These are phyloP conservation scores for Paguma larvata DNA, from an alignment of 2,797 vertebrate genomes.

Conservation along the genomic window DNA sequence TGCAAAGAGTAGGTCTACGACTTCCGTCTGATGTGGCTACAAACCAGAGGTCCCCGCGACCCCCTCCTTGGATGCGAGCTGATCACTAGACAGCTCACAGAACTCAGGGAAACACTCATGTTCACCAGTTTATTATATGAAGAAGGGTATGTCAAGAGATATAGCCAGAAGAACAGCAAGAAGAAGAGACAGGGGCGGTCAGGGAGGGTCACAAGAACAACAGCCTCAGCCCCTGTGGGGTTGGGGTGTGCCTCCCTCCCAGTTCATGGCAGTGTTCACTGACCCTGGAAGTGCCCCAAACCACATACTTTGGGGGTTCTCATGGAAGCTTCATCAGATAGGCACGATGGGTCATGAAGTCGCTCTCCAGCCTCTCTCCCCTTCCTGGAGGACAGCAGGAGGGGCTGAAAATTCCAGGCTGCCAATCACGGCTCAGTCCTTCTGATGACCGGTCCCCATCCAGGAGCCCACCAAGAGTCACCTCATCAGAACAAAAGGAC, in stretches of 20 bases:
- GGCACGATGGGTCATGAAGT: neutral
- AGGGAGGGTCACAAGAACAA: accelerated
- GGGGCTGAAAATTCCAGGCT: neutral
- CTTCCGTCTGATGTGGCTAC: neutral
- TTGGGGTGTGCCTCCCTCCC: neutral
- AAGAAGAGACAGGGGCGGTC: neutral
- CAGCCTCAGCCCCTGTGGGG: neutral
- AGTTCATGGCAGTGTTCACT: neutral
- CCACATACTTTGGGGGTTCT: neutral
- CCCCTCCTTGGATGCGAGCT: neutral
- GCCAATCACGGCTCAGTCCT: neutral
- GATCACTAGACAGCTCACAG: neutral
- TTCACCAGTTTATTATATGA: neutral
- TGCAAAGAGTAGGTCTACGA: neutral
- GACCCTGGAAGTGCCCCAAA: neutral
- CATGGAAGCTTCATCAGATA: neutral
- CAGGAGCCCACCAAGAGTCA: neutral
- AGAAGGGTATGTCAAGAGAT: neutral
- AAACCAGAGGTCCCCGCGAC: neutral
- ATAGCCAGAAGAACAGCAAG: neutral
- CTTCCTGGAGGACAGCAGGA: neutral
- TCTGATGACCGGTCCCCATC: neutral
- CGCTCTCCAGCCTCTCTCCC: neutral
- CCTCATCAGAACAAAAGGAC: neutral
- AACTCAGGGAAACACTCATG: neutral